Base-by-base conservation (phyloP, 2,797 vertebrate genomes). In the Sus cebifrons region DNA sequence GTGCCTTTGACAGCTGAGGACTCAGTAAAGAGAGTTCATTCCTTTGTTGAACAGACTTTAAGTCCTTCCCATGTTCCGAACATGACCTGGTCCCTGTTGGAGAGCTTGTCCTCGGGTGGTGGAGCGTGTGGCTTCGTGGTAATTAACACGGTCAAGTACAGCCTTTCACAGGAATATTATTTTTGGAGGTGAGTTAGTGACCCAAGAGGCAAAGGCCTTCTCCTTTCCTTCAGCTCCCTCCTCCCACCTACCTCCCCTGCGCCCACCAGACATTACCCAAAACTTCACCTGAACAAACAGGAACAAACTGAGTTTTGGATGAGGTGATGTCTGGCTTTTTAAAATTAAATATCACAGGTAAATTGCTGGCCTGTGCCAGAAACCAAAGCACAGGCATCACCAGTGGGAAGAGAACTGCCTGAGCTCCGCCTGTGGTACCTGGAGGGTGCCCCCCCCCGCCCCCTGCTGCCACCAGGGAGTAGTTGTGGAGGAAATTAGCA, bases 311-410 rank as follows among this genome's bases (percentile, higher is more conserved):
- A 1, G 10, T 62, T 78, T 87, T 56, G 18, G 79, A 91, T 96
- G 96, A 97, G 89, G 95, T 84, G 93, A 95, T 96, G 96, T 97
- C 96, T 97, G 92, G 56, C n/a, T 96, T 92, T 49, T 87, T 68
- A 49, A 25, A 96, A 77, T 91, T 75, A 96, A 96, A 88, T 77
- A 73, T 83, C 93, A 6, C 92, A 95, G 91, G 93, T 89, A 94
- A 90, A 94, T 94, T 32, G 79, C 81, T 82, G 29, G 54, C 82
- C 60, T 52, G 6, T 85, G 56, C 81, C 70, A 94, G 79, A 64
- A 94, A 77, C 56, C 79, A 56, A 70, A 77, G 64, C 7, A 9
- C 21, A 89, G 83, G 49, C 65, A 13, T 65, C 0, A 3, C 32
- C 2, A 0, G 65, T 75, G 82, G 49, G 13, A 36, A 87, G 71